Evolutionary conservation across 2,888 invertebrate genomes (phyloP), one percentile per base, ranked within the genome.

Genomic region (Agrypnus murinus): DNA sequence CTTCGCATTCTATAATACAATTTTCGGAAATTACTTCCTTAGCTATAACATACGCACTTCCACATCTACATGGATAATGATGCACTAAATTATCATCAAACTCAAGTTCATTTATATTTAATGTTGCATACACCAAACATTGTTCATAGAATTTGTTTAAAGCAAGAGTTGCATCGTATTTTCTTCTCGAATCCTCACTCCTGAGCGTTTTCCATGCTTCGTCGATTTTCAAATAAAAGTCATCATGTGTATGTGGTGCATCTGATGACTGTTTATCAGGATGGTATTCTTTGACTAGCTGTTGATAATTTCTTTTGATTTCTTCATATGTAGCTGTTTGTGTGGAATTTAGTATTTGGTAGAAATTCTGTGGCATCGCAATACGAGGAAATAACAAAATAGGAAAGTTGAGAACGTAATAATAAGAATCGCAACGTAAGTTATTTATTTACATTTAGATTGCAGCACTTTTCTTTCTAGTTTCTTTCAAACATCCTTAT

Each of bases 121-220:
- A 83, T 73, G 88, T 88, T 45, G 88, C 90, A 83, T 89, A 92
- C 46, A 93, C 84, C 67, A 92, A 85, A 76, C 86, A 83, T 72
- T 90, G 88, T 74, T 87, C 87, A 73, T 88, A 86, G 65, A 91
- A 87, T 81, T 89, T 88, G 31, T 86, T 85, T 81, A 92, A 90
- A 63, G 87, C 84, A 65, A 90, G 85, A 77, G 86, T 84, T 3
- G 90, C 89, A 82, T 94, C 92, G 80, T 94, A 94, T 76, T 89
- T 87, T 81, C 88, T 91, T 64, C 92, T 88, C 55, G 83, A 86
- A 46, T 87, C 81, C 36, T 89, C 87, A 82, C 93, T 88, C 78
- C 90, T 88, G 45, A 94, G 83, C 64, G 89, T 87, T 76, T 90
- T 88, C 92, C 93, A 94, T n/a, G 94, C 94, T 80, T 90, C 88